These are phyloP conservation scores for Cariama cristata DNA, from an alignment of 2,113 vertebrate genomes.

Conservation along the genomic window DNA sequence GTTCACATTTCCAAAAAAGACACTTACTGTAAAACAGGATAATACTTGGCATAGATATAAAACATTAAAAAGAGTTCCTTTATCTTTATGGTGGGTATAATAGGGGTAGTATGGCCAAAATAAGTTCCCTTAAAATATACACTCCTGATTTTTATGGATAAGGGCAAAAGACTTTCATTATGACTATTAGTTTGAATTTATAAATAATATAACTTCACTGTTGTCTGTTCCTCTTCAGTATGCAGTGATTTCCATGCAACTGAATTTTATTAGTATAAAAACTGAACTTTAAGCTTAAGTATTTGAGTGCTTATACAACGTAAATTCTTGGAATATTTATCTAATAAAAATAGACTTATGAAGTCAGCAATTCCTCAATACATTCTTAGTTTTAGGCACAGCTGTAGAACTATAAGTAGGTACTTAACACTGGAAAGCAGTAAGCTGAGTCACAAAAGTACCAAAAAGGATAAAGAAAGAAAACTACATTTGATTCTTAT, in stretches of 20 bases:
- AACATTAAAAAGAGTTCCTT: neutral
- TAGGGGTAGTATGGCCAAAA: neutral
- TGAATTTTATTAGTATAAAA: neutral
- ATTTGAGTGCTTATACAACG: neutral
- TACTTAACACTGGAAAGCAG: neutral
- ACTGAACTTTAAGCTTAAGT: neutral
- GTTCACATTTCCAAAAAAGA: neutral
- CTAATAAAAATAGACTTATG: neutral
- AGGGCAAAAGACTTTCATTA: neutral
- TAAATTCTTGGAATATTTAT: slow-evolving; percentile 9
- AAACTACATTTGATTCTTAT: neutral
- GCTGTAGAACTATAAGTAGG: neutral
- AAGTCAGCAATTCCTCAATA: neutral
- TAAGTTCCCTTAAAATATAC: neutral
- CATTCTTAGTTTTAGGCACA: neutral
- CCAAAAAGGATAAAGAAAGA: neutral
- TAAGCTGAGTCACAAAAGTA: neutral
- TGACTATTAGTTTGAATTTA: neutral
- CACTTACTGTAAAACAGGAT: neutral
- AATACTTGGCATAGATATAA: neutral
- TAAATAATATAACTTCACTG: neutral
- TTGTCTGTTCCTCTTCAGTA: neutral
- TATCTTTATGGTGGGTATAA: neutral
- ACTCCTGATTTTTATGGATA: neutral
- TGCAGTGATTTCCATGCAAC: neutral